Evolutionary conservation across 2,888 invertebrate genomes (phyloP).

Genomic region (Lasioglossum malachurum): DNA sequence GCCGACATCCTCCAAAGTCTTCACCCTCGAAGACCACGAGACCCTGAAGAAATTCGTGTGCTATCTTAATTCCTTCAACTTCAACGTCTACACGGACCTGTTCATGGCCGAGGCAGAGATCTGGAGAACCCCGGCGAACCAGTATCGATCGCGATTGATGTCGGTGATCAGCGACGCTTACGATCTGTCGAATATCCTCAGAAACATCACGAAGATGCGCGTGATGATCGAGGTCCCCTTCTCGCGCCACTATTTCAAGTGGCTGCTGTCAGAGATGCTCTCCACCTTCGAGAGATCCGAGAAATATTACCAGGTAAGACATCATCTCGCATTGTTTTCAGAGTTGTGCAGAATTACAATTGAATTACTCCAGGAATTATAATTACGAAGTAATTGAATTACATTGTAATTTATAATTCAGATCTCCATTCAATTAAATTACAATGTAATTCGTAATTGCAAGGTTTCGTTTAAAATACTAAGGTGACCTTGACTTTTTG

Average conservation of each 20-base stretch:
- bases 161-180: conserved; percentile 66
- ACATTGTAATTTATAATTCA: too few species aligned
- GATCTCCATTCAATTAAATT: too few species aligned
- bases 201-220: conserved; percentile 53
- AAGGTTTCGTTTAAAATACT: background rate
- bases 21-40: conserved; percentile 73
- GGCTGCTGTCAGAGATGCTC: conserved; percentile 80
- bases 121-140: conserved; percentile 70
- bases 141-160: conserved; percentile 72
- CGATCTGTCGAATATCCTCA: conserved; percentile 63
- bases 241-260: conserved; percentile 83
- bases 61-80: conserved; percentile 73
- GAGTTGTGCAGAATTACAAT: too few species aligned
- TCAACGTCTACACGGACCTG: conserved; percentile 77
- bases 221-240: conserved; percentile 84
- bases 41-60: conserved; percentile 77
- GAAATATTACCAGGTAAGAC: background rate
- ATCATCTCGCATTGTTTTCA: too few species aligned
- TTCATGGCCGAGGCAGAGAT: conserved; percentile 61
- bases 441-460: too few species aligned
- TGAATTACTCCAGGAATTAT: too few species aligned
- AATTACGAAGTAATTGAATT: too few species aligned
- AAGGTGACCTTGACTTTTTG: background rate
- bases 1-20: conserved; percentile 65
- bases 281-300: conserved; percentile 72